A percentile compares a stretch with the other conserved stretches of the same genome.
These are phyloP conservation scores for Tachina lurida DNA, from an alignment of 2,888 invertebrate species.

Conservation along the genomic window DNA sequence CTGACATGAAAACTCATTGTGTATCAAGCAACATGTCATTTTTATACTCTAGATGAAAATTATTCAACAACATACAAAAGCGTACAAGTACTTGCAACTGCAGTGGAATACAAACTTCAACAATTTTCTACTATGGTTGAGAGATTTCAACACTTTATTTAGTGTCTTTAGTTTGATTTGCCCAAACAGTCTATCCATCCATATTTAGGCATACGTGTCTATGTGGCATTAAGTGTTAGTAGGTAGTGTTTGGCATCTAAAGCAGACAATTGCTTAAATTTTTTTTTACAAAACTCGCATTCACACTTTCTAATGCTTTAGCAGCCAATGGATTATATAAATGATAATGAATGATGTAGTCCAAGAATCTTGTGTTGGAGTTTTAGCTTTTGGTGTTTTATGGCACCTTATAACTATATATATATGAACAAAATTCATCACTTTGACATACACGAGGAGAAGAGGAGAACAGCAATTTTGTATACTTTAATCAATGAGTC, in stretches of 20 bases:
- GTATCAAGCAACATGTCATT: constrained; percentile 74
- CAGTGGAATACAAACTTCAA: constrained; percentile 30
- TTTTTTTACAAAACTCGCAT: constrained; percentile 2
- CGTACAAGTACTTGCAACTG: constrained; percentile 36
- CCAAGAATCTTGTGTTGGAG: constrained; percentile 2
- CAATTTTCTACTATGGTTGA: constrained; percentile 53
- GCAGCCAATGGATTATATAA: background rate
- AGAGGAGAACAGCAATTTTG: constrained; percentile 37
- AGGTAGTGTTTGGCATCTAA: constrained; percentile 45
- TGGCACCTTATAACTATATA: constrained; percentile 63
- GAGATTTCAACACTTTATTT: constrained; percentile 70
- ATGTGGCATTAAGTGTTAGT: constrained; percentile 31
- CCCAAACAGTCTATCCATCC: background rate
- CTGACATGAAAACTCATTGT: constrained; percentile 70
- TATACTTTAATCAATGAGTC: constrained; percentile 65
- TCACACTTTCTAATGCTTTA: background rate
- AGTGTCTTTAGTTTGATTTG: constrained; percentile 55
- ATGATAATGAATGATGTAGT: constrained; percentile 45
- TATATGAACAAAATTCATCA: constrained; percentile 39
- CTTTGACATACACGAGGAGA: background rate
- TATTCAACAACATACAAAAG: constrained; percentile 53
- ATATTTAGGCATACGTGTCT: background rate
- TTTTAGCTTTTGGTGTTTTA: constrained; percentile 18
- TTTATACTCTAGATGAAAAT: constrained; percentile 73
- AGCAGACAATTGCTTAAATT: constrained; percentile 65